A percentile compares a stretch with the other conserved stretches of the same genome.
phyloP scores from a whole-genome alignment of 30 jellyfish, hydroid and myxozoan genomes.

The Cassiopea andromeda region DNA sequence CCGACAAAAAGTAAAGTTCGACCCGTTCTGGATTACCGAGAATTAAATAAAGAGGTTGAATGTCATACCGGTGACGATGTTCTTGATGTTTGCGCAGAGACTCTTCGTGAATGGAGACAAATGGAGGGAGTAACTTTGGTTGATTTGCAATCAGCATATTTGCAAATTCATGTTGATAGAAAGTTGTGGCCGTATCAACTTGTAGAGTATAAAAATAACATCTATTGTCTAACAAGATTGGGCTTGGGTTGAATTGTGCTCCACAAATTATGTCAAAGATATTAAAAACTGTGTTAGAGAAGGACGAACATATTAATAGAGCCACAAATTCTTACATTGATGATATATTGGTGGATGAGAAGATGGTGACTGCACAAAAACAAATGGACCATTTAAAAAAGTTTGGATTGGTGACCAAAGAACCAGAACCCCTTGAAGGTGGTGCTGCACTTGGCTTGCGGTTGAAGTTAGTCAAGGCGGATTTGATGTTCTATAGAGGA shows the following conservation, averaged over 20 bases:
- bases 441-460: conserved; percentile 41
- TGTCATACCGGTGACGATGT: conserved; percentile 40
- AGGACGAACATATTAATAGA: not conserved
- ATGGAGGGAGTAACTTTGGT: conserved; percentile 25
- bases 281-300: not conserved
- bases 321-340: conserved; percentile 22
- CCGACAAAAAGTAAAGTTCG: conserved; percentile 34
- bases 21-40: conserved; percentile 51
- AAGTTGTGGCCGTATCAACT: conserved; percentile 33
- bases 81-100: conserved; percentile 30
- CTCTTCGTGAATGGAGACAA: conserved; percentile 52
- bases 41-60: conserved; percentile 19
- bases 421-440: conserved; percentile 47
- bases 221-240: conserved; percentile 15
- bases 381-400: not conserved
- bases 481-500: conserved; percentile 18
- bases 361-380: not conserved
- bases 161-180: conserved; percentile 18
- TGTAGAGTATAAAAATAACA: conserved; percentile 7
- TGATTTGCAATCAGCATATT: conserved; percentile 27
- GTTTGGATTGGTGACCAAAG: conserved; percentile 32
- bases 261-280: conserved; percentile 36
- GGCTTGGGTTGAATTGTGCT: conserved; percentile 37
- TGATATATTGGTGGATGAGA: conserved; percentile 28
- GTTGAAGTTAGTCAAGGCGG: conserved; percentile 13